Conservation (phyloP, 2,113 vertebrate genomes). For the Bubo blakistoni region DNA sequence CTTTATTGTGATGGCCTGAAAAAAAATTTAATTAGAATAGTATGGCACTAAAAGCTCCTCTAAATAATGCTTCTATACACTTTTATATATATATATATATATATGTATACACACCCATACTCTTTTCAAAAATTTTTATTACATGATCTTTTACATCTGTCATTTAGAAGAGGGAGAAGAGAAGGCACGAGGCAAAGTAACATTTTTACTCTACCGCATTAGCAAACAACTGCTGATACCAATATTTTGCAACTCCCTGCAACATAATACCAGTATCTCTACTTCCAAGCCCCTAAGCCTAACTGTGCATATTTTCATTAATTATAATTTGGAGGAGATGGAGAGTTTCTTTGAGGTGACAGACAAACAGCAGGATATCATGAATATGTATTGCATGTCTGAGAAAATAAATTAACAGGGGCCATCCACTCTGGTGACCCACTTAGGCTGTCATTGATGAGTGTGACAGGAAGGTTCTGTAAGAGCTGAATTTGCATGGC, state of each 20-base stretch:
- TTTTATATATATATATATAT: background rate
- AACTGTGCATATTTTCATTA: conserved; percentile 73
- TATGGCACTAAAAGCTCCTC: background rate
- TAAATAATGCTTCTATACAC: background rate
- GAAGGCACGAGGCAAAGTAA: background rate
- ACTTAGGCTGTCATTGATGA: conserved; percentile 92
- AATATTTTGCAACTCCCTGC: background rate
- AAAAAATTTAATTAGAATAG: background rate
- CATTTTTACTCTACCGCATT: background rate
- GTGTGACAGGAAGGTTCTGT: conserved; percentile 85
- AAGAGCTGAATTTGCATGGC: conserved; percentile 80
- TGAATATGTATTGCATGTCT: conserved; percentile 93
- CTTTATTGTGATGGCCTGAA: background rate
- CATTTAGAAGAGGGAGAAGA: background rate
- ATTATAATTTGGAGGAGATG: conserved; percentile 72
- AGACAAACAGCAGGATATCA: conserved; percentile 97
- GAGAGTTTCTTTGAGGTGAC: conserved; percentile 83
- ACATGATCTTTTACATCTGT: background rate
- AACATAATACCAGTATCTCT: conserved; percentile 44
- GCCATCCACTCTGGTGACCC: conserved; percentile 90
- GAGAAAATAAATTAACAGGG: conserved; percentile 96
- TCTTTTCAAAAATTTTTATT: background rate
- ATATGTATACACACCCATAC: no score
- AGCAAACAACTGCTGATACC: conserved; percentile 28
- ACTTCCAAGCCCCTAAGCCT: conserved; percentile 36